Evolutionary conservation across 2,797 vertebrate species (phyloP), one percentile per base, ranked within the genome.

Genomic region (Sebastes cheni): DNA sequence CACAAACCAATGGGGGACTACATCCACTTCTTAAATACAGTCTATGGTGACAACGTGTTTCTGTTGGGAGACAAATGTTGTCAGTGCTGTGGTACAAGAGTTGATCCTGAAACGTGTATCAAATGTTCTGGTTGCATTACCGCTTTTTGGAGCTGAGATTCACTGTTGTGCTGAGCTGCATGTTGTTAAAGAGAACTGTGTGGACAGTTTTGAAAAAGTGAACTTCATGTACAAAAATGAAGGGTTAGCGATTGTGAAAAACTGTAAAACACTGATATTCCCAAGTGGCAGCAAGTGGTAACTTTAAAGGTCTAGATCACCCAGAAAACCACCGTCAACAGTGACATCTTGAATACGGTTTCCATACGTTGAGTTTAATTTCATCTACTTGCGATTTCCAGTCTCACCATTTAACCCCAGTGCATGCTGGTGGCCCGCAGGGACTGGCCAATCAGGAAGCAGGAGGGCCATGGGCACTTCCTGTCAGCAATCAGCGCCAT

Each of bases 361-460:
- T 75, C 54, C 20, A 67, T 39, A 20, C 25, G 18, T 30, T 2
- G 23, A 32, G 52, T 76, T 86, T 74, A 18, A 66, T 82, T 84
- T 23, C 10, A 42, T 32, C 60, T 66, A 52, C 60, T 65, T 59
- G 39, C 30, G 18, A 54, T 64, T 74, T 54, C 22, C n/a, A 62
- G 34, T 73, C 32, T 5, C 56, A 54, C 59, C n/a, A 6, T 75
- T 79, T 74, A 69, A 77, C 71, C 81, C 77, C n/a, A 55, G 68
- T 75, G 68, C 80, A 77, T 60, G 77, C 60, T 73, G 76, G 62
- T 46, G 34, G 67, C 81, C 83, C 61, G 20, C 39, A 58, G 85
- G 81, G 87, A 84, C 36, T 13, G 66, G n/a, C 86, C 86, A 87
- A 80, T 88, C 85, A 88, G 77, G 81, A 82, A 79, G 74, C 80